phyloP scores from a whole-genome alignment of 1,140 invertebrate genomes.

The Chironomus tepperi region DNA sequence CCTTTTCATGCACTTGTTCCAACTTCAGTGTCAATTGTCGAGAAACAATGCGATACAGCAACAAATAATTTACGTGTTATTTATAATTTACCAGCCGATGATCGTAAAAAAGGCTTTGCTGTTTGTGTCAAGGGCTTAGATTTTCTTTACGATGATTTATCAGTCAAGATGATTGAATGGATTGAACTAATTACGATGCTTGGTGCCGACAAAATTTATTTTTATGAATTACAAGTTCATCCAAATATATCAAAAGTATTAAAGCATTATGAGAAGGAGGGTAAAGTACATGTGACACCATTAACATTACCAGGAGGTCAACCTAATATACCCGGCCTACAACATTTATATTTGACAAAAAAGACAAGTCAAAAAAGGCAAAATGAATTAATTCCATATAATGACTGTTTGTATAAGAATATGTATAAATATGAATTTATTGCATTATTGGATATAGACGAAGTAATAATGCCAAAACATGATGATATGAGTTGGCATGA shows the following conservation, averaged over 20 bases:
- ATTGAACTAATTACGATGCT: constrained; percentile 77
- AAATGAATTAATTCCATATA: constrained; percentile 93
- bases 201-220: constrained; percentile 86
- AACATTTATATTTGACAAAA: constrained; percentile 81
- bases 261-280: constrained; percentile 64
- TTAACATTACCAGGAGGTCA: constrained; percentile 83
- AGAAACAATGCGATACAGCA: constrained; percentile 72
- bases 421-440: constrained; percentile 86
- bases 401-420: constrained; percentile 92
- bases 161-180: constrained; percentile 88
- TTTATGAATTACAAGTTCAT: constrained; percentile 86
- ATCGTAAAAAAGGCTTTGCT: constrained; percentile 71
- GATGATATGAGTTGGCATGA: constrained; percentile 64
- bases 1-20: constrained; percentile 63
- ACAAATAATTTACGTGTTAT: constrained; percentile 82
- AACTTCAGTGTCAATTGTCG: constrained; percentile 77
- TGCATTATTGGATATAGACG: constrained; percentile 84
- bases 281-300: constrained; percentile 73
- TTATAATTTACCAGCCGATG: constrained; percentile 58
- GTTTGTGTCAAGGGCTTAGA: constrained; percentile 92
- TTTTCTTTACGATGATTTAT: constrained; percentile 84
- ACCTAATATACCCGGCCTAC: constrained; percentile 78
- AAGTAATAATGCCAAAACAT: constrained; percentile 86
- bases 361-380: constrained; percentile 87
- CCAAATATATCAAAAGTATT: constrained; percentile 85